These are phyloP conservation scores for Drosophila watanabei DNA, from an alignment of 1,140 invertebrate genomes.

Conservation along the genomic window DNA sequence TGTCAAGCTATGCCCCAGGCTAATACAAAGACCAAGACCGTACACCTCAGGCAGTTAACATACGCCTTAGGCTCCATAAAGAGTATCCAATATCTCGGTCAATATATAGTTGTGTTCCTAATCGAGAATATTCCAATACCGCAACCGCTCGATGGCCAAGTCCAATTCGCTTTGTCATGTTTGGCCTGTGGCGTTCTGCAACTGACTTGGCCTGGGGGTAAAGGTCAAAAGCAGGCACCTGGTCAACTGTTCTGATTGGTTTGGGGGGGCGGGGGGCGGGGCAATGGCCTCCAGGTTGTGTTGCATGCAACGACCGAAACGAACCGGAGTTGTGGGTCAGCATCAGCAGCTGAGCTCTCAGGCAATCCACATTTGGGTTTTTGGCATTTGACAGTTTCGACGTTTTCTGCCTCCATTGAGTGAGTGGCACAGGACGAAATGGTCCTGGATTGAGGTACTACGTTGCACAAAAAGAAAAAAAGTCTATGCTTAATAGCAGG, in stretches of 20 bases:
- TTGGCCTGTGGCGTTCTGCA: slow-evolving; percentile 32
- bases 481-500: slow-evolving; percentile 60
- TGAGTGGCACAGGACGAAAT: slow-evolving; percentile 16
- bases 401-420: slow-evolving; percentile 72
- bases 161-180: slow-evolving; percentile 74
- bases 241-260: slow-evolving; percentile 33
- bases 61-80: slow-evolving; percentile 30
- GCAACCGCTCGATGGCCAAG: slow-evolving; percentile 28
- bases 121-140: slow-evolving; percentile 57
- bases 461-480: slow-evolving; percentile 54
- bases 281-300: slow-evolving; percentile 2
- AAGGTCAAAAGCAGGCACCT: slow-evolving; percentile 51
- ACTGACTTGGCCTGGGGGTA: slow-evolving; percentile 40
- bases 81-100: slow-evolving; percentile 23
- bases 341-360: slow-evolving; percentile 1
- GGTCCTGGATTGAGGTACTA: slow-evolving; percentile 21
- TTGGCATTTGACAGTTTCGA: slow-evolving; percentile 83
- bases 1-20: neutral
- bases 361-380: slow-evolving; percentile 76
- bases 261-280: neutral
- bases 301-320: slow-evolving; percentile 29
- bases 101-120: slow-evolving; percentile 49
- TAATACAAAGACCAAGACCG: slow-evolving; percentile 35
- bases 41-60: slow-evolving; percentile 36
- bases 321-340: slow-evolving; percentile 32